These are phyloP conservation scores for Epicauta chinensis DNA, from an alignment of 1,140 invertebrate genomes.

Conservation along the genomic window DNA sequence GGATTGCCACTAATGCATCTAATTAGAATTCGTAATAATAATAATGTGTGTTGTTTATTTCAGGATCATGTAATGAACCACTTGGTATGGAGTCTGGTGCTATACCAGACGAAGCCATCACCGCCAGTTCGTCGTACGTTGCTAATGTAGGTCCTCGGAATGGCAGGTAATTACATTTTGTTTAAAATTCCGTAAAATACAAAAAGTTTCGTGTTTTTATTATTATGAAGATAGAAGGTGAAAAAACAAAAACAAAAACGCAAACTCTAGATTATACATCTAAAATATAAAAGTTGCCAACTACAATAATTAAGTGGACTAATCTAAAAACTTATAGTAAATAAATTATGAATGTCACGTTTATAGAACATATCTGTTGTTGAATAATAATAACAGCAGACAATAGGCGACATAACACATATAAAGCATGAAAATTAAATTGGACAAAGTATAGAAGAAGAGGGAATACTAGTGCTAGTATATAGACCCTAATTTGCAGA, in stretches of 20 bases:
- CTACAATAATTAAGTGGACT: too few species aligned
- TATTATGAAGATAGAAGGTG: too few species aligned
- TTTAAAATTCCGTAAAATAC: too few species aligned
- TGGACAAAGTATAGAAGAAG: constrained; percentile 4
- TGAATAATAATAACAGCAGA: constrained; percentile 16
- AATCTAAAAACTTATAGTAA: not conserved
- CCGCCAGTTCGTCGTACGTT: constrained; percentile 59
- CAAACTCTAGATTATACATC: too few species aligned
- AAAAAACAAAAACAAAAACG: too few species aligned
- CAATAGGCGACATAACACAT: constrained; percentile 13
- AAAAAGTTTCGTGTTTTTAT: too few species aligned
- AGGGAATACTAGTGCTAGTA: constrained; percentile 15
- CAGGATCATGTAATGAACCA: constrained; percentile 53
- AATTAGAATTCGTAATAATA: too few species aligned
- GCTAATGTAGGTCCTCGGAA: constrained; percentile 57
- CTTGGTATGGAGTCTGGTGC: constrained; percentile 63
- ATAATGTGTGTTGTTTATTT: constrained; percentile 36
- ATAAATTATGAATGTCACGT: constrained; percentile 1
- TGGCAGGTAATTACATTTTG: constrained; percentile 47
- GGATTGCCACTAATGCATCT: too few species aligned
- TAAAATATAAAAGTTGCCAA: too few species aligned
- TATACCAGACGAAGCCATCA: constrained; percentile 57
- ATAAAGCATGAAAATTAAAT: constrained; percentile 19
- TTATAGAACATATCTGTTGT: not conserved
- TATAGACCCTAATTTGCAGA: constrained; percentile 18